Evolutionary conservation across 1,140 invertebrate genomes (phyloP).

Genomic region (Sipha flava): DNA sequence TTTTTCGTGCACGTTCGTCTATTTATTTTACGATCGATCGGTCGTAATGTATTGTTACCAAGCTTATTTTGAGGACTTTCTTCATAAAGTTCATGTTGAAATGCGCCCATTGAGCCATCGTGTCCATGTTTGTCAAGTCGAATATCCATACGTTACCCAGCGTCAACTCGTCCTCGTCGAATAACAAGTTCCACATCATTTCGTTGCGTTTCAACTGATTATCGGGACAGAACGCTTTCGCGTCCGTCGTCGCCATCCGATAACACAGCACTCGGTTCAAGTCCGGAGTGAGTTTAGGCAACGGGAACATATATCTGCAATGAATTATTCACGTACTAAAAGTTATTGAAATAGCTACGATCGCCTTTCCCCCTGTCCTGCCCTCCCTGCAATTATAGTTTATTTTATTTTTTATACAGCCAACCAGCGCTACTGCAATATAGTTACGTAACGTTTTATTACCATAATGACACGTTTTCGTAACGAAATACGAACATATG

Average conservation of each 20-base stretch:
- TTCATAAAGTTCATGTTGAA: conserved; percentile 13
- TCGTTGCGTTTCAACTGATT: not conserved
- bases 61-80: conserved; percentile 13
- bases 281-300: not conserved
- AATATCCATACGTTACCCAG: not conserved
- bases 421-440: too few relatives aligned
- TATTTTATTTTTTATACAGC: too few relatives aligned
- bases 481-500: too few relatives aligned
- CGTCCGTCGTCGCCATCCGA: not conserved
- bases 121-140: not conserved
- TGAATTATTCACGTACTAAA: too few relatives aligned
- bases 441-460: too few relatives aligned
- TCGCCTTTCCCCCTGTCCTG: too few relatives aligned
- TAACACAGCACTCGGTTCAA: not conserved
- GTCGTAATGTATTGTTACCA: too few relatives aligned
- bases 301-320: conserved; percentile 1
- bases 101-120: not conserved
- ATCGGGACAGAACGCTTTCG: not conserved
- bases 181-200: conserved; percentile 25
- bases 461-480: too few relatives aligned
- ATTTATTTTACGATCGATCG: too few relatives aligned
- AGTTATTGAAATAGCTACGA: too few relatives aligned
- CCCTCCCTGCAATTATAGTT: too few relatives aligned
- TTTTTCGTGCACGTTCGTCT: too few relatives aligned
- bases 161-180: not conserved